Evolutionary conservation across 92 coral and sea anemone genomes (phyloP).

Genomic region (Zoanthus solanderi): DNA sequence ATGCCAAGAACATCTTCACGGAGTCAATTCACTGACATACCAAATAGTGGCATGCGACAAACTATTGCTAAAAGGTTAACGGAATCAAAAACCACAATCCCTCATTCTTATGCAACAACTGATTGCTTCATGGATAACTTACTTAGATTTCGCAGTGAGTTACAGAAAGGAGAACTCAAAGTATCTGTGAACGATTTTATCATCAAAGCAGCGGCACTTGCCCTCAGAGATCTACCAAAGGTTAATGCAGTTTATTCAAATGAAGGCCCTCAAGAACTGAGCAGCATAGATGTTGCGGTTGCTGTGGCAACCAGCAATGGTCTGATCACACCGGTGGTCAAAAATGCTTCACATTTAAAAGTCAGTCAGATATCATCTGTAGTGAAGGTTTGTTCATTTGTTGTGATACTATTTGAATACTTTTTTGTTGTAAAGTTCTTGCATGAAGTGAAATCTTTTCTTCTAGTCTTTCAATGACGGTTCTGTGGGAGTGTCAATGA

Average conservation of each 20-base stretch:
- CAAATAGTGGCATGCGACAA: constrained; percentile 75
- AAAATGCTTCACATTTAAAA: constrained; percentile 77
- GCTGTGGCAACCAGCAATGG: constrained; percentile 94
- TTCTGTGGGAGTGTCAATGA: too few relatives aligned
- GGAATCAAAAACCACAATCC: constrained; percentile 87
- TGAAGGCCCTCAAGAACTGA: constrained; percentile 60
- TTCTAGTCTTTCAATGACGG: too few relatives aligned
- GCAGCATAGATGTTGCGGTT: constrained; percentile 83
- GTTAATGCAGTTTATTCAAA: constrained; percentile 85
- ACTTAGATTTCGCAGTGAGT: constrained; percentile 54
- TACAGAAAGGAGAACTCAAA: constrained; percentile 68
- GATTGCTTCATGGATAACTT: constrained; percentile 82
- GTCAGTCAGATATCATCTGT: constrained; percentile 79
- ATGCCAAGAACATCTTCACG: neutral
- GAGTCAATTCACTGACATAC: constrained; percentile 69
- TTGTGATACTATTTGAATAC: neutral
- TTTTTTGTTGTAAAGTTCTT: too few relatives aligned
- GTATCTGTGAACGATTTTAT: constrained; percentile 92
- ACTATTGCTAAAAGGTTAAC: constrained; percentile 85
- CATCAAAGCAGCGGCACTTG: constrained; percentile 84
- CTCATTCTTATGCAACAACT: constrained; percentile 87
- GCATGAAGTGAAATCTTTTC: too few relatives aligned
- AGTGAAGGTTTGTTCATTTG: constrained; percentile 68
- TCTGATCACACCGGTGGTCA: constrained; percentile 86
- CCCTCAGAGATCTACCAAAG: constrained; percentile 77